Evolutionary conservation across 2,797 vertebrate species (phyloP).

Genomic region (Crocodylus rhombifer): DNA sequence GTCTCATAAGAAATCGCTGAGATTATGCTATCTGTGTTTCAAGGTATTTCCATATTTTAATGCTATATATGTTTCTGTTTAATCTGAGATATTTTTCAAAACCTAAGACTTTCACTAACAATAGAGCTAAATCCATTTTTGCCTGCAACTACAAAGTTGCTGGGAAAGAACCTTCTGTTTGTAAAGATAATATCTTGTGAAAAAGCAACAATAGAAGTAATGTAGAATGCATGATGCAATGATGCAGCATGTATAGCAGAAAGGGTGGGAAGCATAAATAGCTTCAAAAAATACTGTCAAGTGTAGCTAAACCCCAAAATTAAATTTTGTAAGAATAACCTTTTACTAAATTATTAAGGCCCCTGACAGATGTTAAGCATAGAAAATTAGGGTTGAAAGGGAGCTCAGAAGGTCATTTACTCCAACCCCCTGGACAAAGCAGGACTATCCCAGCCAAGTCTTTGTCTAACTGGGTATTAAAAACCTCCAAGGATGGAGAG

Average conservation of each 20-base stretch:
- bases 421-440: too few species aligned
- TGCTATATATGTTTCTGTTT: neutral
- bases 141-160: neutral
- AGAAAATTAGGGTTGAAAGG: too few species aligned
- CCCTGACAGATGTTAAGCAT: too few species aligned
- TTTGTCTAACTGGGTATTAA: too few species aligned
- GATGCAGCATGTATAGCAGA: neutral
- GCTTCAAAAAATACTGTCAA: neutral
- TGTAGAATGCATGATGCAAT: neutral
- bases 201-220: neutral
- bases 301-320: neutral
- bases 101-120: neutral
- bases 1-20: neutral
- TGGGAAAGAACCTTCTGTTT: neutral
- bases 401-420: too few species aligned
- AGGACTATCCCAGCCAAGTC: too few species aligned
- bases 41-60: neutral
- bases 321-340: neutral
- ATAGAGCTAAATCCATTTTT: neutral
- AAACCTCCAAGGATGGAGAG: too few species aligned
- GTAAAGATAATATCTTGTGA: neutral
- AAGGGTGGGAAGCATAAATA: neutral
- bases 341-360: neutral
- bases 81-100: neutral
- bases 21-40: neutral